phyloP scores from a whole-genome alignment of 2,113 vertebrate genomes.

The Lasiurus borealis region DNA sequence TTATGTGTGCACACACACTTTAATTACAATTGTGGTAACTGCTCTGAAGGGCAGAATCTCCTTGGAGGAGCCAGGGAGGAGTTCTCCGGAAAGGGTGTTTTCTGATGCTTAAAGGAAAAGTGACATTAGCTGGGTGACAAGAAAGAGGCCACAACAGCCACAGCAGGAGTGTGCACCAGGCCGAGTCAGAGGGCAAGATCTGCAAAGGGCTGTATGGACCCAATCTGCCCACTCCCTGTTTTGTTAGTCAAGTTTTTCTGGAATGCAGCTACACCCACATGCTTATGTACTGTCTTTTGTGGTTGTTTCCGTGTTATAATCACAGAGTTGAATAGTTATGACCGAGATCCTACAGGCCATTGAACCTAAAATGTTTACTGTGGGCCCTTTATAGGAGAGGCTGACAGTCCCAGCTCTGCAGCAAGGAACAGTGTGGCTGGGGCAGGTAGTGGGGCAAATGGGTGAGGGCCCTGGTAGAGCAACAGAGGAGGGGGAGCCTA shows the following conservation, averaged over 20 bases:
- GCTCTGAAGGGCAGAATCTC: neutral
- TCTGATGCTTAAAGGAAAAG: neutral
- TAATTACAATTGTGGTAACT: neutral
- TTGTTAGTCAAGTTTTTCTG: constrained; percentile 25
- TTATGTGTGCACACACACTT: accelerated
- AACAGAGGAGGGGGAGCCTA: neutral
- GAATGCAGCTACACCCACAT: neutral
- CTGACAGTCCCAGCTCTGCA: neutral
- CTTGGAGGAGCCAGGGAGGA: neutral
- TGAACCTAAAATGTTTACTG: neutral
- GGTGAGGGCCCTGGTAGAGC: accelerated
- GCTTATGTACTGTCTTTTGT: neutral
- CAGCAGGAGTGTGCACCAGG: accelerated
- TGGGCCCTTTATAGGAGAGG: neutral
- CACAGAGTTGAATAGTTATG: neutral
- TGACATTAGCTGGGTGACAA: neutral
- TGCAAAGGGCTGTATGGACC: accelerated
- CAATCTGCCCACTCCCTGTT: neutral
- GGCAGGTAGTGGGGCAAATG: neutral
- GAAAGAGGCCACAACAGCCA: accelerated
- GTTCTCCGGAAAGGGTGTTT: neutral
- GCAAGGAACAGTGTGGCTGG: too few species aligned
- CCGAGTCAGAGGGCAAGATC: neutral
- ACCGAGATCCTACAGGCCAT: neutral
- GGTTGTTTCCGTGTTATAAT: neutral